These are phyloP conservation scores for Caerostris extrusa DNA, from an alignment of 1,140 invertebrate species.

Conservation along the genomic window DNA sequence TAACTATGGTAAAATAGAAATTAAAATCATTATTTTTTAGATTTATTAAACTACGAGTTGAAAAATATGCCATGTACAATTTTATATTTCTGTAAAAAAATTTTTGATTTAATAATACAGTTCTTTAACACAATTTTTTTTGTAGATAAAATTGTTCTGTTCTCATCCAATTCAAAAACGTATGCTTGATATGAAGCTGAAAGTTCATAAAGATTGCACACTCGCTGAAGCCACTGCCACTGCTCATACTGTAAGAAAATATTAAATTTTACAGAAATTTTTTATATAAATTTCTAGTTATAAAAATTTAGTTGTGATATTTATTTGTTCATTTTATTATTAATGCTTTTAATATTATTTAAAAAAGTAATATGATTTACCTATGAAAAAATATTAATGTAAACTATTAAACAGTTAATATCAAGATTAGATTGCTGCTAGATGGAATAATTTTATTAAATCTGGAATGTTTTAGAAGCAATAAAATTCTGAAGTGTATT, in stretches of 20 bases:
- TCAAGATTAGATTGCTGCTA: no score
- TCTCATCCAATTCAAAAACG: constrained; percentile 84
- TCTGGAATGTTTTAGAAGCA: no score
- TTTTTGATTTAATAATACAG: no score
- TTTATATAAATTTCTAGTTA: neutral
- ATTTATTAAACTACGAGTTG: neutral
- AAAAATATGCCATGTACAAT: neutral
- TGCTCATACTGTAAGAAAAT: constrained; percentile 83
- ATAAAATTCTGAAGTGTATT: no score
- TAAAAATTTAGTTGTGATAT: neutral
- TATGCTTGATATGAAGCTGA: constrained; percentile 84
- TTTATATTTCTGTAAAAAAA: neutral
- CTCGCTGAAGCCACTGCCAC: constrained; percentile 84
- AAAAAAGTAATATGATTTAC: neutral
- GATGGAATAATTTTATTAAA: no score
- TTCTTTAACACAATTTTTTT: constrained; percentile 42
- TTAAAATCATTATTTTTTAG: neutral
- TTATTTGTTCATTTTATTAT: neutral
- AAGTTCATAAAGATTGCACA: constrained; percentile 84
- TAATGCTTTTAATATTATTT: neutral
- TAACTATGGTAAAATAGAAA: no score
- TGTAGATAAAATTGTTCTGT: constrained; percentile 85
- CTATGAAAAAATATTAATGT: no score
- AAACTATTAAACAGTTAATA: no score
- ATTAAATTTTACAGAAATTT: neutral